These are phyloP conservation scores for Agrilus planipennis DNA, from an alignment of 1,140 invertebrate species.

Conservation along the genomic window DNA sequence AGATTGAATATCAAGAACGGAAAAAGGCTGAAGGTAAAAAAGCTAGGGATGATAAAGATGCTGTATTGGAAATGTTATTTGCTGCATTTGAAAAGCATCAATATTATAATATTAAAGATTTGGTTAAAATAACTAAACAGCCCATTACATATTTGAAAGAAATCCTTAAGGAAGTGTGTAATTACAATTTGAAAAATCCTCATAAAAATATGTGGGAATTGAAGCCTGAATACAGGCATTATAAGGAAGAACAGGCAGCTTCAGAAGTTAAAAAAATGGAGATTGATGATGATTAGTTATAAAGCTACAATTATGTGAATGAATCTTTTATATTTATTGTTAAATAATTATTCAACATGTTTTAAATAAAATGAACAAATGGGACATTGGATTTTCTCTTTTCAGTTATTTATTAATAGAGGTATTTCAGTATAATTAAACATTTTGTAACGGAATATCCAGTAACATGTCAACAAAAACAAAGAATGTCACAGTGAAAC, in stretches of 20 bases:
- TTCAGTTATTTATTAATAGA: no score
- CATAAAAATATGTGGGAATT: slow-evolving; percentile 99
- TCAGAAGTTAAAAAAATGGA: slow-evolving; percentile 42
- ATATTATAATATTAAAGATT: slow-evolving; percentile 97
- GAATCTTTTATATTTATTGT: no score
- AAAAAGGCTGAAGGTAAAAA: slow-evolving; percentile 90
- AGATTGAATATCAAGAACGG: slow-evolving; percentile 79
- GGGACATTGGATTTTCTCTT: no score
- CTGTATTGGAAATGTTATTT: slow-evolving; percentile 92
- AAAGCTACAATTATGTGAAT: no score
- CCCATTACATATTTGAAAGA: slow-evolving; percentile 88
- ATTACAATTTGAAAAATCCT: slow-evolving; percentile 96
- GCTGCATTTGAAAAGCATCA: slow-evolving; percentile 98
- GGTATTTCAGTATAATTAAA: no score
- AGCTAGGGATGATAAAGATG: slow-evolving; percentile 87
- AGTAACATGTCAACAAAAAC: no score
- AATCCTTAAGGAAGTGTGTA: slow-evolving; percentile 94
- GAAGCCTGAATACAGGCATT: slow-evolving; percentile 94
- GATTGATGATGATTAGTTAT: slow-evolving; percentile 47
- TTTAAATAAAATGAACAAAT: no score
- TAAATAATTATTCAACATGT: no score
- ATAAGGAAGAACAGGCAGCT: slow-evolving; percentile 54
- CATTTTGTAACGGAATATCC: no score
- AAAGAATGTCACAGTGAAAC: no score
- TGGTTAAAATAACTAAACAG: slow-evolving; percentile 68